Percentiles rank a stretch among this genome's conserved stretches.
phyloP scores from a whole-genome alignment of 1,140 invertebrate genomes.

The Aporrectodea caliginosa region DNA sequence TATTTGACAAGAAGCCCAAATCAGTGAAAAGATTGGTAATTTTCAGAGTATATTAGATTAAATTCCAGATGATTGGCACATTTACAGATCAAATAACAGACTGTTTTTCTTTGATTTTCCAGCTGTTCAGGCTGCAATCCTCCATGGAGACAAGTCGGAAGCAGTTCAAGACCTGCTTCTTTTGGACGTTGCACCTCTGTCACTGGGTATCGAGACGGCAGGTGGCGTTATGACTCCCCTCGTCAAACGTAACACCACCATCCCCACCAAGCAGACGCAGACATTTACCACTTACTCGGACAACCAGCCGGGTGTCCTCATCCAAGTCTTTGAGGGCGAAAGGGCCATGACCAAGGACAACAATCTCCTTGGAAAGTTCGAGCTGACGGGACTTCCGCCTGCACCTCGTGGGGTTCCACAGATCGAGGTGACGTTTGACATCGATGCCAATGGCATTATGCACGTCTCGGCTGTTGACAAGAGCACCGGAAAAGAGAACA shows the following conservation, averaged over 20 bases:
- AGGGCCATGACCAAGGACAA: too few species aligned
- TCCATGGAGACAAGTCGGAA: conserved; percentile 91
- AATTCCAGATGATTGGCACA: too few species aligned
- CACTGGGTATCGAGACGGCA: conserved; percentile 93
- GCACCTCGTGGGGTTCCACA: conserved; percentile 87
- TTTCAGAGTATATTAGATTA: too few species aligned
- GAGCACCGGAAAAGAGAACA: conserved; percentile 89
- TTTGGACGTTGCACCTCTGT: conserved; percentile 89
- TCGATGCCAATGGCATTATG: conserved; percentile 58
- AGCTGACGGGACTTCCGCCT: conserved; percentile 88
- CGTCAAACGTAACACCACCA: conserved; percentile 93
- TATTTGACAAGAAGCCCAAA: too few species aligned
- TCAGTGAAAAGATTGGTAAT: too few species aligned
- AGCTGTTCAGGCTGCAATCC: too few species aligned
- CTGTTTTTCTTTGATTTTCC: conserved; percentile 60
- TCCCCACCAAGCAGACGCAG: too few species aligned
- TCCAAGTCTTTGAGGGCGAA: conserved; percentile 62
- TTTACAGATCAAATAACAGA: too few species aligned
- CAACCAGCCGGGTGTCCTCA: conserved; percentile 78
- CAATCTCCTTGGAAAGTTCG: conserved; percentile 91
- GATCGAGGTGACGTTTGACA: too few species aligned
- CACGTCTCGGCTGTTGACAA: conserved; percentile 60
- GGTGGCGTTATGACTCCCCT: conserved; percentile 94
- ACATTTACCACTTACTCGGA: conserved; percentile 94
- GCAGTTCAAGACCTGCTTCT: conserved; percentile 84